Base-by-base conservation (phyloP, 2,113 vertebrate genomes). In the Circaetus cinerascens region DNA sequence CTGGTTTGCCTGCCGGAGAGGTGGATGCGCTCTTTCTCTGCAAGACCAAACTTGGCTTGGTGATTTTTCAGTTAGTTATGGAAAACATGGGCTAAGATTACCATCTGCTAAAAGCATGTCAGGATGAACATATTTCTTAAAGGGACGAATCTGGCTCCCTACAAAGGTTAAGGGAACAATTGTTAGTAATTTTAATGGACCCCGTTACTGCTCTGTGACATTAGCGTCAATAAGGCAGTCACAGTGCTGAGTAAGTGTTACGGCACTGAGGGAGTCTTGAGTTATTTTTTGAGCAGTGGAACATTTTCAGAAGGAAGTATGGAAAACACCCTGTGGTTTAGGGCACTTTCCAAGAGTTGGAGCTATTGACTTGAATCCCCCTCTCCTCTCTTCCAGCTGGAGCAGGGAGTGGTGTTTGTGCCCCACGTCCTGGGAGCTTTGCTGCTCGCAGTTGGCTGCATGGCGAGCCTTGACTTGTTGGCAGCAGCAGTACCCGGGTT, bases 261-360 rank as follows among this genome's bases (percentile, higher is more conserved):
- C 0, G 1, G 78, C 1, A 2, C 84, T 79, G 66, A 67, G 77
- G 36, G 66, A 94, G 21, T 29, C 84, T 74, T 26, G 38, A 75
- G 27, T 81, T 90, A 40, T 46, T 72, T 94, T 91, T 77, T 88
- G 84, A 75, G 41, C 81, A 21, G 53, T 60, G 66, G 80, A 85
- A 78, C 62, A 50, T 91, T 95, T 94, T 91, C 87, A 91, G 77
- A 78, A 46, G n/a, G 50, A 80, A 34, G 30, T 34, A n/a, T 68
- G 80, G 95, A 93, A 94, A 95, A 82, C 56, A 87, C 76, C 43
- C 27, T 57, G 84, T 53, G 90, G 87, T 82, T 94, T 85, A 64
- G 43, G 36, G 57, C 30, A 43, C 53, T 91, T 94, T 82, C 73
- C 73, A 79, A 67, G 78, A 45, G 34, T 18, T 91, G 73, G 48